Evolutionary conservation across 2,888 invertebrate genomes (phyloP), one percentile per base, ranked within the genome.

Genomic region (Xylota sylvarum): DNA sequence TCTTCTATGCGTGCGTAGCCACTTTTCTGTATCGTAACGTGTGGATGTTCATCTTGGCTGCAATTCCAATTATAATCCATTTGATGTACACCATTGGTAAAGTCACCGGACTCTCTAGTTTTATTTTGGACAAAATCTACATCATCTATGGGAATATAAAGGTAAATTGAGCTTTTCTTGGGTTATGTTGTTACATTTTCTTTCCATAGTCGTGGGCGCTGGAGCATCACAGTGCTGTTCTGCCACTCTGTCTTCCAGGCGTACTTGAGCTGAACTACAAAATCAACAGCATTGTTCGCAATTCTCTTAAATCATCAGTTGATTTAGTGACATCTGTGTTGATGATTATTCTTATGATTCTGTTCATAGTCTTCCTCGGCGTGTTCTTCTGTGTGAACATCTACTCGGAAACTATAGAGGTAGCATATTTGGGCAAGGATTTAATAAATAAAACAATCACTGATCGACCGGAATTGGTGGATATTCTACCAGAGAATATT

Each of bases 361-460:
- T 98, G 32, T 96, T 97, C 89, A 94, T 96, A 17, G 94, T 96
- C 64, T 95, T 97, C 89, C 95, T 97, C 56, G 95, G 96, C 35
- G 94, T 98, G 86, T 97, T 98, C 92, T 92, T 92, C 69, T 92
- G 91, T 80, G 91, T 93, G 2, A 93, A 98, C 97, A 96, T 98
- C 89, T 98, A 99, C 92, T 96, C 97, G 0, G 99, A 99, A 93
- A 97, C 97, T 1, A 96, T 98, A 92, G 97, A 98, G 90, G 94
- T 99, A 73, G 96, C 98, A 12, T 96, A 97, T 91, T 94, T 98
- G 82, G 96, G 97, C 46, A 97, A 97, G 82, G 97, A 97, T 91
- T 94, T 98, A 6, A 94, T 98, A 32, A 98, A 98, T 93, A 96
- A 96, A 89, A 97, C 98, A 0, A 95, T 97, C 60, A 96, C 97